Evolutionary conservation across 2,888 invertebrate species (phyloP).

Genomic region (Dusona sp.): DNA sequence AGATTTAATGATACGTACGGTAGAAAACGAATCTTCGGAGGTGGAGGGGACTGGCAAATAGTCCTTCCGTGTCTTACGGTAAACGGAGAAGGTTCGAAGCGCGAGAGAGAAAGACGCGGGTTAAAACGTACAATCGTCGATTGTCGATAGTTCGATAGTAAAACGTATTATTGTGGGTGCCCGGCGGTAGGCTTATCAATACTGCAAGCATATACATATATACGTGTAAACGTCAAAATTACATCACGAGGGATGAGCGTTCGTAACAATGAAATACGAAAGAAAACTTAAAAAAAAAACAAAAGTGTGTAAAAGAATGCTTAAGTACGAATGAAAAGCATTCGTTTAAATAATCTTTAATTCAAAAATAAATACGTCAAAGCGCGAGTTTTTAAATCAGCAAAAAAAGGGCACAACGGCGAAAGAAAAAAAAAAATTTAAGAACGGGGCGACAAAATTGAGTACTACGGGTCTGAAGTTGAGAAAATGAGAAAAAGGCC

Average conservation of each 20-base stretch:
- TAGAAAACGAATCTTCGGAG: constrained; percentile 3
- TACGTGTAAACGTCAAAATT: constrained; percentile 10
- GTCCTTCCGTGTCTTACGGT: constrained; percentile 26
- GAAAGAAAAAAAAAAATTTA: neutral
- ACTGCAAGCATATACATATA: neutral
- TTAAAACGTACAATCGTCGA: constrained; percentile 15
- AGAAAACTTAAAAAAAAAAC: neutral
- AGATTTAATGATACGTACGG: constrained; percentile 10
- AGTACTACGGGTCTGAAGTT: neutral
- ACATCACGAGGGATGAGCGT: neutral
- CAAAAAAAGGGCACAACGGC: neutral
- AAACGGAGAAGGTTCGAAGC: constrained; percentile 4
- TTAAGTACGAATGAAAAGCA: neutral
- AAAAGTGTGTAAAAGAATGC: neutral
- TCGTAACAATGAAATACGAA: neutral
- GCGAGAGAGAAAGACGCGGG: neutral
- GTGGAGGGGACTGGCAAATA: neutral
- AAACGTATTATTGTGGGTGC: constrained; percentile 27
- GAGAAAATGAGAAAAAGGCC: constrained; percentile 8
- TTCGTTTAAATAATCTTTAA: neutral
- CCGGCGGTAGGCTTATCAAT: constrained; percentile 32
- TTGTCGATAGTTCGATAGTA: constrained; percentile 21
- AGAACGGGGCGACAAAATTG: constrained; percentile 7
- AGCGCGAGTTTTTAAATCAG: constrained; percentile 13
- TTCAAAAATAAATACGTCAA: constrained; percentile 7